Conservation (phyloP, 2,888 invertebrate genomes). For the Laothoe populi region DNA sequence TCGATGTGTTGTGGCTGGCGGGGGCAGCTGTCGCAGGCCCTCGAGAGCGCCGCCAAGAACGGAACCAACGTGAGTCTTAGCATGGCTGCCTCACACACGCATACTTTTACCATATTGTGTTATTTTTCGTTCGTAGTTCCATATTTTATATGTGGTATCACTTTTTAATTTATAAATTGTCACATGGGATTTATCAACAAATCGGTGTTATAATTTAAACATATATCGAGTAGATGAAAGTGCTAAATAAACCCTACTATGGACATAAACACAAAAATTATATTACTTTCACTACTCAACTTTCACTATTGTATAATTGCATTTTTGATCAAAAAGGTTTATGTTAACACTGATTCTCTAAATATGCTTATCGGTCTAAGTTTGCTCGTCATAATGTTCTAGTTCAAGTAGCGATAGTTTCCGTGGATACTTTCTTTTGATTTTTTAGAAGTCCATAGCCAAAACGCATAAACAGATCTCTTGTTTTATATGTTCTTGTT, state of each 20-base stretch:
- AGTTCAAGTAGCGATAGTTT: no score
- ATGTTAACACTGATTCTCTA: neutral
- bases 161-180: neutral
- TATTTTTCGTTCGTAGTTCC: neutral
- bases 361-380: neutral
- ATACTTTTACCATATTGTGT: slow-evolving; percentile 30
- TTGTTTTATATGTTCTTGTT: no score
- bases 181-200: neutral
- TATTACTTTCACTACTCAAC: no score
- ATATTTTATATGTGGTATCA: neutral
- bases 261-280: no score
- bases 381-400: neutral
- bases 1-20: slow-evolving; percentile 74
- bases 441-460: no score
- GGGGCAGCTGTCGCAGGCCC: slow-evolving; percentile 86
- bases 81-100: slow-evolving; percentile 60
- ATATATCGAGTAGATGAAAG: no score
- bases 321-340: neutral
- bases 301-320: neutral
- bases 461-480: no score
- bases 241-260: no score
- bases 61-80: slow-evolving; percentile 86
- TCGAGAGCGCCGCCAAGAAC: slow-evolving; percentile 88
- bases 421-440: no score
- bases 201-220: neutral